These are phyloP conservation scores for Nothocercus julius DNA, from an alignment of 2,113 vertebrate species.

Conservation along the genomic window DNA sequence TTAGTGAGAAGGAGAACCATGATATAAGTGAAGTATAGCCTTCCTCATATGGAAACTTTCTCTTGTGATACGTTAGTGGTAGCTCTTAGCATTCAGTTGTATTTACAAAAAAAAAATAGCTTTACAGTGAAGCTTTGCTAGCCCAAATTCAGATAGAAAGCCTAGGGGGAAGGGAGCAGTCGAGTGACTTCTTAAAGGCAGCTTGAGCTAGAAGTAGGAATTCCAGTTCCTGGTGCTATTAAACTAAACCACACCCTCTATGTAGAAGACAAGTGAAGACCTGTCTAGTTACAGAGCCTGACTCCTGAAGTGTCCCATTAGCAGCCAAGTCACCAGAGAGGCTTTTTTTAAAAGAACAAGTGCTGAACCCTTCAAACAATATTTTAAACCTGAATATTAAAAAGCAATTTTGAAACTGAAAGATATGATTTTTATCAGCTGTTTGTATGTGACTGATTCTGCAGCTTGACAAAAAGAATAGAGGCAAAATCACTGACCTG, in stretches of 20 bases:
- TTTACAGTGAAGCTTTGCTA: not conserved
- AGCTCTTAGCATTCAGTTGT: not conserved
- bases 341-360: not conserved
- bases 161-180: not conserved
- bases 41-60: fast-evolving
- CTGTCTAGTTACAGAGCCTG: not conserved
- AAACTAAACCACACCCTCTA: not conserved
- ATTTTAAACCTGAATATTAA: not conserved
- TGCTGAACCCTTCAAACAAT: not conserved
- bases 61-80: not conserved
- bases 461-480: conserved; percentile 94
- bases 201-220: not conserved
- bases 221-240: not conserved
- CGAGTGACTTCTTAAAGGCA: not conserved
- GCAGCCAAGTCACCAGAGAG: not conserved
- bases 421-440: not conserved
- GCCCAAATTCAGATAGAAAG: not conserved
- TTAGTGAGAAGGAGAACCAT: not conserved
- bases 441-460: not conserved
- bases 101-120: not conserved
- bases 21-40: not conserved
- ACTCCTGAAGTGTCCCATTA: not conserved
- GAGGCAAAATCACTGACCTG: conserved; percentile 97
- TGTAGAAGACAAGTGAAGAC: not conserved
- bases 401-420: not conserved